Evolutionary conservation across 2,888 invertebrate species (phyloP), one percentile per base, ranked within the genome.

Genomic region (Quadroppia sp.): DNA sequence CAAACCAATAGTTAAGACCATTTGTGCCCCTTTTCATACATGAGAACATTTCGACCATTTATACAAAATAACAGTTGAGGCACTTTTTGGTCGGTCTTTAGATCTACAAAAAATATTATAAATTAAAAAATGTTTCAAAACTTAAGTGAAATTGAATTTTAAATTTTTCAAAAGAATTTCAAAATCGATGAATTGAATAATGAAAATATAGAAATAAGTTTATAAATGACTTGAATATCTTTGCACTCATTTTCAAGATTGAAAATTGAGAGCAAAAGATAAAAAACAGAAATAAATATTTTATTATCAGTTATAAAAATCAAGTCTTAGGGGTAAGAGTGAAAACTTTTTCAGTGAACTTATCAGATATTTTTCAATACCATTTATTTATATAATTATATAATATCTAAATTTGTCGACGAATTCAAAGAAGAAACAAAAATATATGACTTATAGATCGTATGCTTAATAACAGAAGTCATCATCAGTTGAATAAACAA

Each of bases 401-500:
- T 36, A 9, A 45, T 45, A 45, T 45, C 45, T 45, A 45, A 45
- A 45, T 45, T 7, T 45, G 2, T 45, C 11, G 15, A 45, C 45
- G 2, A 15, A 45, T 45, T 45, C 2, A 15, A 15, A 45, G 2
- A 45, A 45, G 45, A 17, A 9, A 45, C 15, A 45, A 45, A 45
- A 36, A n/a, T 36, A n/a, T 11, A 7, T 36, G 4, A 36, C 36
- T 36, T 36, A 36, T 36, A n/a, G 6, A 50, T 50, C 50, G 17
- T 50, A 50, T 11, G 53, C 15, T 25, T 61, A 61, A 61, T 61
- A 61, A 61, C 61, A 61, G 61, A n/a, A 61, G 61, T 61, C 30
- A 17, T 59, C 30, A 13, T 36, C 61, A 61, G 61, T 36, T 25
- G 25, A 53, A 53, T 11, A 11, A 53, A 50, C 20, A 53, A 6